Evolutionary conservation across 2,797 vertebrate genomes (phyloP), one percentile per base, ranked within the genome.

Genomic region (Neosalanx taihuensis): DNA sequence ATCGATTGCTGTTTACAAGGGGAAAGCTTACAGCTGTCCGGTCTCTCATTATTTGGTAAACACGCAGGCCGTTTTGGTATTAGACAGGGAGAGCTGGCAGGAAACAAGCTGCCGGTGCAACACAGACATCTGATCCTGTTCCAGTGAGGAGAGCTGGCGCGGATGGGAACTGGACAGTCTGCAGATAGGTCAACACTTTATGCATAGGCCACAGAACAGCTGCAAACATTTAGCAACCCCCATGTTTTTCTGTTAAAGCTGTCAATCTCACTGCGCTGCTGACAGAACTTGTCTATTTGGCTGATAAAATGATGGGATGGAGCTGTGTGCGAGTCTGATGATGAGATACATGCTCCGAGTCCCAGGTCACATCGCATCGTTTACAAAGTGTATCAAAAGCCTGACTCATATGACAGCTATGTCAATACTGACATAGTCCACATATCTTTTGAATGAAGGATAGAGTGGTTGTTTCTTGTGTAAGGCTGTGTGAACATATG

Each of bases 151-250:
- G 70, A 67, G 72, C 77, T 74, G 81, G 83, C 59, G 79, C 82
- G 77, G 71, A 81, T 76, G 72, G 82, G 79, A 83, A 78, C 63
- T 64, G 63, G 79, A 75, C 86, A 72, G 65, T 75, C 61, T 78
- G 77, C 65, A 72, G 80, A 78, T 72, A 81, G 77, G 81, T 81
- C 79, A 86, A 76, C 71, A 82, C 83, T 82, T 85, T 76, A 62
- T 81, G 77, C 82, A 74, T 79, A 71, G 81, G 75, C 82, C 77
- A 82, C 79, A 82, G 81, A 76, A 81, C 88, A 91, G 83, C 91
- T 91, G 91, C 85, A 89, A 89, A 89, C 82, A 85, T 91, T 92
- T 88, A 90, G 77, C 82, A 83, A 79, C 76, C 59, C 84, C 74
- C 72, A 70, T 57, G 76, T 65, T 82, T 84, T 83, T 82, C 77